These are phyloP conservation scores for Mallotus villosus DNA, from an alignment of 2,797 vertebrate species.

Conservation along the genomic window DNA sequence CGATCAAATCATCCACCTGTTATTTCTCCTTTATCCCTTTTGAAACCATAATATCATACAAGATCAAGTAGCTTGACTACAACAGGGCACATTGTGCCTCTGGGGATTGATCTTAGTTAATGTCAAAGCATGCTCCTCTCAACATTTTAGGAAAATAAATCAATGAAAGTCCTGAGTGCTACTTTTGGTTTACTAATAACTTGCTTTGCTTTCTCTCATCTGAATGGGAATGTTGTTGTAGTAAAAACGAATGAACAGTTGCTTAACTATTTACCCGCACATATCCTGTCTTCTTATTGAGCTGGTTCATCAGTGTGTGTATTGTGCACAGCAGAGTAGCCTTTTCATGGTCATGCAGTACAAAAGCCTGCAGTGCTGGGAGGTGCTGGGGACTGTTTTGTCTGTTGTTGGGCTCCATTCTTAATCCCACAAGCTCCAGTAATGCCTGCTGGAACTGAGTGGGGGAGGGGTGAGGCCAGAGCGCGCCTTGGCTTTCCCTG, in stretches of 20 bases:
- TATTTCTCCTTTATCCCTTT: background rate
- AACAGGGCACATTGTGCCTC: constrained; percentile 19
- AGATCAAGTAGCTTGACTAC: constrained; percentile 16
- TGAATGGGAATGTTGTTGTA: constrained; percentile 50
- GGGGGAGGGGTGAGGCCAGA: constrained; percentile 66
- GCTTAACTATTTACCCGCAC: constrained; percentile 63
- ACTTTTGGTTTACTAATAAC: constrained; percentile 8
- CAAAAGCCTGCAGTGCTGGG: constrained; percentile 68
- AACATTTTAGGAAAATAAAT: background rate
- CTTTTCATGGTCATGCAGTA: constrained; percentile 69
- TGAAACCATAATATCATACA: constrained; percentile 25
- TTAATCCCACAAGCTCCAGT: constrained; percentile 75
- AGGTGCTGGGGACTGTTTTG: constrained; percentile 75
- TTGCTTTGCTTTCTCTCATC: constrained; percentile 14
- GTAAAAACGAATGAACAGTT: constrained; percentile 60
- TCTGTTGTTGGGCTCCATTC: constrained; percentile 76
- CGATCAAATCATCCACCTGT: constrained; percentile 3
- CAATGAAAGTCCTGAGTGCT: background rate
- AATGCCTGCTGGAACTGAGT: constrained; percentile 66
- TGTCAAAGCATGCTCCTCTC: constrained; percentile 38
- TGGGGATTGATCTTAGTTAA: constrained; percentile 36
- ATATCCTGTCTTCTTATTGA: constrained; percentile 66
- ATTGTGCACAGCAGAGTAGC: constrained; percentile 67
- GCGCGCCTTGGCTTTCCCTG: constrained; percentile 68
- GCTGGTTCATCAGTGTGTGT: constrained; percentile 68